Conservation (phyloP, 2,113 vertebrate species). For the Calidris pugnax region DNA sequence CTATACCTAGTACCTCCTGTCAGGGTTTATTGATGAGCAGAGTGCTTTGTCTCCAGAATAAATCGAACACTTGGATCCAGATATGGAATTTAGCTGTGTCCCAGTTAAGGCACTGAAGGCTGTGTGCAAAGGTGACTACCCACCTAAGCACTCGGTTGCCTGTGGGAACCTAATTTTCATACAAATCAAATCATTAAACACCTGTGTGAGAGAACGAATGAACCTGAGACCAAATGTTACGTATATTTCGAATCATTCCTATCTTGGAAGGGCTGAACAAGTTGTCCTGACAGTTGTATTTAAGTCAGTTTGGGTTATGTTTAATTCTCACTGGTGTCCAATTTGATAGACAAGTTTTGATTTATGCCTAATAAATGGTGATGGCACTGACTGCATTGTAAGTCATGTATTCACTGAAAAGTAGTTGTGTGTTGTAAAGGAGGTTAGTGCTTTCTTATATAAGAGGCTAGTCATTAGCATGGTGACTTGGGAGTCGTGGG, state of each 20-base stretch:
- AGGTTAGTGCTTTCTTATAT: background rate
- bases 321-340: background rate
- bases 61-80: background rate
- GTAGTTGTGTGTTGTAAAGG: background rate
- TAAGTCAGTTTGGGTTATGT: background rate
- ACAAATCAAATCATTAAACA: background rate
- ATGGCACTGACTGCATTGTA: background rate
- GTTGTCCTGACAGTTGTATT: background rate
- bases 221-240: background rate
- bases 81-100: background rate
- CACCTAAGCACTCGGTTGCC: background rate
- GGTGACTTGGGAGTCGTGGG: background rate
- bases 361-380: background rate
- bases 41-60: background rate
- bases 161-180: background rate
- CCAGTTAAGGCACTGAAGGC: background rate
- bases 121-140: background rate
- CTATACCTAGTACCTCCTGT: background rate
- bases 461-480: background rate
- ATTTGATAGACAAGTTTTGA: background rate
- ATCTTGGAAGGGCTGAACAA: background rate
- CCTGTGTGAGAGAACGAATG: background rate
- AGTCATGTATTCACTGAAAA: background rate
- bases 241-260: background rate
- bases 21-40: background rate